These are phyloP conservation scores for Gnathonemus echidnorhynchus DNA, from an alignment of 2,113 vertebrate species.

Conservation along the genomic window DNA sequence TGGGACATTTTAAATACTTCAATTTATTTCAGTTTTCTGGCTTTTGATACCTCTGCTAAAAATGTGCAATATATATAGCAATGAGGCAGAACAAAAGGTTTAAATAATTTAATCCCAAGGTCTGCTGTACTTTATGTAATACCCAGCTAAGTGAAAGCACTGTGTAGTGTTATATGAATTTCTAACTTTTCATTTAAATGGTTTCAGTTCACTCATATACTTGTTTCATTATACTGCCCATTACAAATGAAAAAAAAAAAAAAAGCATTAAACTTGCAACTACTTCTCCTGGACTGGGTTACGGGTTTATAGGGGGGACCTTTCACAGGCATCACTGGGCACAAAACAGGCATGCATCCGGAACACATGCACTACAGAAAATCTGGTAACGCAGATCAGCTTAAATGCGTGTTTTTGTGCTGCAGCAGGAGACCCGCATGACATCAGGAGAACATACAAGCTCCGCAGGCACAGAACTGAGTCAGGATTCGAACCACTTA, in stretches of 20 bases:
- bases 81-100: background rate
- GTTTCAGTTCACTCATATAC: background rate
- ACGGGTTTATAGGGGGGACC: background rate
- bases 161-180: background rate
- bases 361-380: background rate
- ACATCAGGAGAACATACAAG: background rate
- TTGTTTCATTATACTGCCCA: background rate
- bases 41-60: conserved; percentile 34
- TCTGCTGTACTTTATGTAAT: background rate
- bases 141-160: background rate
- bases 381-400: background rate
- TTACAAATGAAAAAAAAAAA: background rate
- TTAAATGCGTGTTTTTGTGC: background rate
- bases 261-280: background rate
- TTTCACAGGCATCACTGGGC: background rate
- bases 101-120: background rate
- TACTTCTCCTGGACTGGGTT: background rate
- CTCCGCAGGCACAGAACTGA: background rate
- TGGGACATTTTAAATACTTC: conserved; percentile 39
- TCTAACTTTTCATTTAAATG: background rate
- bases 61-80: conserved; percentile 15
- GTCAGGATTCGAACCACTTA: background rate
- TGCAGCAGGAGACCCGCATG: background rate
- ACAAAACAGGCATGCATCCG: background rate
- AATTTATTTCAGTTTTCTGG: conserved; percentile 37